These are phyloP conservation scores for Microdon myrmicae DNA, from an alignment of 2,888 invertebrate genomes.

Conservation along the genomic window DNA sequence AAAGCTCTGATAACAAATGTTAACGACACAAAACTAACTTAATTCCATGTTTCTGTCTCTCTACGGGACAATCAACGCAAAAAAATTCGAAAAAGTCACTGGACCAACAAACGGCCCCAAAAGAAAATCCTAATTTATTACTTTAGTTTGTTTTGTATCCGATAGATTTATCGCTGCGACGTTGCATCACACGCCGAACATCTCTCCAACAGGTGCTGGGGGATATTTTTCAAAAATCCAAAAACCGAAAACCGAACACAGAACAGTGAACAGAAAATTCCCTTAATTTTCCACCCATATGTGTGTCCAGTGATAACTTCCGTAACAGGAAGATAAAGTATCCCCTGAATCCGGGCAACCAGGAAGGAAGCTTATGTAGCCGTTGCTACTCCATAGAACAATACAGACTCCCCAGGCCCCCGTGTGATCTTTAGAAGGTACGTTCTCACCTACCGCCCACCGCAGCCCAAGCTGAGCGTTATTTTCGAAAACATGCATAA, in stretches of 20 bases:
- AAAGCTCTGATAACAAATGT: conserved; percentile 29
- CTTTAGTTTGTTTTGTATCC: conserved; percentile 19
- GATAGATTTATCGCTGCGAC: conserved; percentile 34
- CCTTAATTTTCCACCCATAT: no score
- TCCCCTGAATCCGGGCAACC: conserved; percentile 30
- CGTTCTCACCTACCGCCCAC: no score
- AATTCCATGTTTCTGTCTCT: conserved; percentile 15
- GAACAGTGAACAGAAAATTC: no score
- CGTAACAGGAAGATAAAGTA: conserved; percentile 29
- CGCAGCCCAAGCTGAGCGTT: no score
- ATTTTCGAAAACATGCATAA: no score
- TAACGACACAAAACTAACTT: conserved; percentile 26
- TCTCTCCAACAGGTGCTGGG: conserved; percentile 37
- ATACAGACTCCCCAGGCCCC: no score
- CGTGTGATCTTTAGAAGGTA: no score
- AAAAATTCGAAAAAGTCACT: conserved; percentile 6
- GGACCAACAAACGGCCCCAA: no score
- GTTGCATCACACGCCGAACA: conserved; percentile 29
- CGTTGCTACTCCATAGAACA: conserved; percentile 17
- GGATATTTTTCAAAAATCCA: conserved; percentile 8
- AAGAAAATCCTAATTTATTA: conserved; percentile 33
- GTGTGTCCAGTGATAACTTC: no score
- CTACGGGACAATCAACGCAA: neutral
- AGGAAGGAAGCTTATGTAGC: conserved; percentile 19
- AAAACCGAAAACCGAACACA: no score